Percentiles rank a stretch among this genome's conserved stretches.
Conservation (phyloP, 1,140 invertebrate genomes). For the Nylanderia fulva region DNA sequence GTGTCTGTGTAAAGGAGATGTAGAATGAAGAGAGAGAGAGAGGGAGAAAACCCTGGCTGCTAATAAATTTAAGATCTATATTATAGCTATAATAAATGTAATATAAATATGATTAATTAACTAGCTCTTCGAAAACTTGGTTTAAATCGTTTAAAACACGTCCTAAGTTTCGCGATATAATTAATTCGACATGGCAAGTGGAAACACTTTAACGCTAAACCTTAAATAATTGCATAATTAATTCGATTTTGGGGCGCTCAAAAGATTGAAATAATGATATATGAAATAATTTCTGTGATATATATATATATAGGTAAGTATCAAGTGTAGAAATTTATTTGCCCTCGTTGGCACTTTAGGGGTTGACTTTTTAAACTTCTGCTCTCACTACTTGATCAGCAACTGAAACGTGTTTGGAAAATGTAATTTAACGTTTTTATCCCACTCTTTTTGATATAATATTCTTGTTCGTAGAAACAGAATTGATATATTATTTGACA, state of each 20-base stretch:
- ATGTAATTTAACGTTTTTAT: conserved; percentile 71
- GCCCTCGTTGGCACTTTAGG: not conserved
- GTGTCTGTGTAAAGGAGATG: too few species aligned
- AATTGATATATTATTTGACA: conserved; percentile 56
- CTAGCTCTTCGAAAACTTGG: not conserved
- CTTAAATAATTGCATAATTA: not conserved
- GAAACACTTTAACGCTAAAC: not conserved
- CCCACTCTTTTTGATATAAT: conserved; percentile 60
- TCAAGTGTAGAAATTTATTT: not conserved
- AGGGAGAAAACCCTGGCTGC: not conserved
- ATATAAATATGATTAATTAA: not conserved
- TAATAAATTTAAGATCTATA: not conserved
- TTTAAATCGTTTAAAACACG: not conserved
- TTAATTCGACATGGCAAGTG: not conserved
- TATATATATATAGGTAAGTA: too few species aligned
- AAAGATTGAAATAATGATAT: not conserved
- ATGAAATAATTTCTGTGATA: not conserved
- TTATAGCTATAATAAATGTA: not conserved
- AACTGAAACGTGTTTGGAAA: conserved; percentile 47
- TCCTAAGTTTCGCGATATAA: not conserved
- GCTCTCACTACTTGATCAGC: not conserved
- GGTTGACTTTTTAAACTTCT: conserved; percentile 17
- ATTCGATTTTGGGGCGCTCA: not conserved
- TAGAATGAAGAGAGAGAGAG: too few species aligned
- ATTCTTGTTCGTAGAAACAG: conserved; percentile 59